A percentile compares a stretch with the other conserved stretches of the same genome.
These are phyloP conservation scores for Argyra leucocephala DNA, from an alignment of 2,888 invertebrate species.

Conservation along the genomic window DNA sequence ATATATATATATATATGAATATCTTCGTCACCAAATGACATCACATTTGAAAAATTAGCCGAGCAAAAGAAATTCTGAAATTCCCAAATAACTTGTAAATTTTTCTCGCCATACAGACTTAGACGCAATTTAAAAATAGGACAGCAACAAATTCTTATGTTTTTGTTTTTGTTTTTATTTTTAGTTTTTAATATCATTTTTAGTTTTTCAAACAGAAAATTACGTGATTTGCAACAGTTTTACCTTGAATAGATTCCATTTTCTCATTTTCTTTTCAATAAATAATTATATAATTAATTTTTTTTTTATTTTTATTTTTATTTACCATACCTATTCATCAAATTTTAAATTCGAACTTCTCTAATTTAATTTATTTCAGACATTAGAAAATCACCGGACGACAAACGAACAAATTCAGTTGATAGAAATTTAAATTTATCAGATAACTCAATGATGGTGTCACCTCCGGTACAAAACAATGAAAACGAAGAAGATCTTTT, in stretches of 20 bases:
- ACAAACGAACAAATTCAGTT: not conserved
- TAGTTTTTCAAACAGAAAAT: not conserved
- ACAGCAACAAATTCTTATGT: not conserved
- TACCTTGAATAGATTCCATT: not conserved
- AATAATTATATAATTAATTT: not conserved
- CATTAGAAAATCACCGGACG: conserved; percentile 1
- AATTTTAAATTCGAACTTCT: not conserved
- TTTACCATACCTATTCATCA: not conserved
- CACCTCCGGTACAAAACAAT: not conserved
- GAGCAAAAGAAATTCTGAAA: not conserved
- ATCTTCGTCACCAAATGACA: not conserved
- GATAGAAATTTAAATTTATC: no score
- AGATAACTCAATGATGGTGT: not conserved
- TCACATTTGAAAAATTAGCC: not conserved
- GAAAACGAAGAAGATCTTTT: not conserved
- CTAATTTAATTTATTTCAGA: not conserved
- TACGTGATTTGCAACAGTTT: not conserved
- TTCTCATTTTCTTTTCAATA: not conserved
- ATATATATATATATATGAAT: no score
- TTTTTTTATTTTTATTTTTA: not conserved
- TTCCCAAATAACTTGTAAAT: not conserved
- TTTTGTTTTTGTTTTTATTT: not conserved
- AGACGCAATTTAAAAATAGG: conserved; percentile 1
- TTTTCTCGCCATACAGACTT: not conserved
- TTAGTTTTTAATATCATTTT: not conserved